These are phyloP conservation scores for Monarcha castaneiventris DNA, from an alignment of 2,113 vertebrate species.

Conservation along the genomic window DNA sequence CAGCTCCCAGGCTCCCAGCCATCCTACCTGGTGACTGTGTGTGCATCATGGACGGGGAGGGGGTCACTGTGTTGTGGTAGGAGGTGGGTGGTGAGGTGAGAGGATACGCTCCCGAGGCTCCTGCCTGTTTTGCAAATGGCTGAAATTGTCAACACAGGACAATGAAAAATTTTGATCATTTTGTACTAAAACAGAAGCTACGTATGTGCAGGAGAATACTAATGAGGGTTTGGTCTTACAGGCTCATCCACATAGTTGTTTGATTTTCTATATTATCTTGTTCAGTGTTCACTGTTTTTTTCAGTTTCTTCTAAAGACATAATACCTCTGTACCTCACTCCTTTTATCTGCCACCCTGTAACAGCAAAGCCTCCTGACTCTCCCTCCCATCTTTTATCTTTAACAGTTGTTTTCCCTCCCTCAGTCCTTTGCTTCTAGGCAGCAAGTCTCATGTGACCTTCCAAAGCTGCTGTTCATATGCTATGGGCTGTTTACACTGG, in stretches of 20 bases:
- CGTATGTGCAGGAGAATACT: not conserved
- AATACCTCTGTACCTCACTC: not conserved
- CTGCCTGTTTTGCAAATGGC: slow-evolving; percentile 81
- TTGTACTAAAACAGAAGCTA: not conserved
- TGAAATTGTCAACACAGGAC: slow-evolving; percentile 54
- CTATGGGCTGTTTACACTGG: not conserved
- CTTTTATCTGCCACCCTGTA: not conserved
- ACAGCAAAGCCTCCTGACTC: not conserved
- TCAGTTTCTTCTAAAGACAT: not conserved
- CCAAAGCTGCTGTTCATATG: not conserved
- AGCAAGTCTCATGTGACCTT: slow-evolving; percentile 5
- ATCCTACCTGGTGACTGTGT: slow-evolving; percentile 93
- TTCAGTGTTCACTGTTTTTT: not conserved
- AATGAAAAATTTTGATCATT: not conserved
- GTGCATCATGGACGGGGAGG: slow-evolving; percentile 96
- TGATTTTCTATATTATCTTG: not conserved
- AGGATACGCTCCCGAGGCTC: slow-evolving; percentile 84
- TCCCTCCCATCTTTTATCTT: not conserved
- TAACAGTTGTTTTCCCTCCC: not conserved
- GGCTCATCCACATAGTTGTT: not conserved
- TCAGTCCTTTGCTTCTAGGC: not conserved
- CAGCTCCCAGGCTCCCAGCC: not conserved
- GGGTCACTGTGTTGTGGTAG: slow-evolving; percentile 89
- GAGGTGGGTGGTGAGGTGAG: slow-evolving; percentile 94
- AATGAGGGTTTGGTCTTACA: not conserved